Base-by-base conservation (phyloP, 2,888 invertebrate genomes). In the Agriopis marginaria region DNA sequence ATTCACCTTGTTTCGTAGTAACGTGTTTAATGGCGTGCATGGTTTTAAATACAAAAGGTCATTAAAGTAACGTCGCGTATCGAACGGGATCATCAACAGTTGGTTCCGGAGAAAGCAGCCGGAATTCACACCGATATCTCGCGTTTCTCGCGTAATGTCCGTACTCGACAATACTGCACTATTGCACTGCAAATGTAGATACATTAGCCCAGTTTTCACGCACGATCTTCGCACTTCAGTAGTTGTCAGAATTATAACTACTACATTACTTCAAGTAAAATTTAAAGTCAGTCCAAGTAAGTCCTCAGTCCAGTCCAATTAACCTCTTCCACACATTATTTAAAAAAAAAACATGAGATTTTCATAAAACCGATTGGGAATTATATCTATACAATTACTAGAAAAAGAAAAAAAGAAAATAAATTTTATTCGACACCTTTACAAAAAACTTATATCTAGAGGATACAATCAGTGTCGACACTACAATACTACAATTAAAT, bases 81-180 rank as follows among this genome's bases (percentile, higher is more conserved):
- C 75, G 60, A 79, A 79, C 72, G 78, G 77, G 78, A 80, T 69
- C 75, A 79, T 72, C 77, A 73, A 71, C 56, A 72, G 80, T 82
- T 81, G 79, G 83, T 82, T 82, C 71, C 68, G 78, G 82, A 78
- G 86, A 86, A 86, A 86, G 86, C 81, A 66, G 66, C 71, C 68
- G 72, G 72, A 70, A 80, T 79, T 77, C 82, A 79, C 80, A 80
- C 71, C 63, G 75, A 73, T 76, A 60, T 69, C 66, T 62, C 66
- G 45, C 53, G 63, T 67, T 65, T 67, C 65, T 60, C 63, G 63
- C 49, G 58, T 49, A 53, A 65, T 66, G 69, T 70, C 65, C 62
- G 58, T 49, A 62, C 51, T 51, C 61, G 40, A 53, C 65, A 70
- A 66, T 70, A 70, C 66, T 62, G 70, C 70, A 65, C 65, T 50